Evolutionary conservation across 2,888 invertebrate genomes (phyloP).

Genomic region (Rhopalosiphum nymphaeae): DNA sequence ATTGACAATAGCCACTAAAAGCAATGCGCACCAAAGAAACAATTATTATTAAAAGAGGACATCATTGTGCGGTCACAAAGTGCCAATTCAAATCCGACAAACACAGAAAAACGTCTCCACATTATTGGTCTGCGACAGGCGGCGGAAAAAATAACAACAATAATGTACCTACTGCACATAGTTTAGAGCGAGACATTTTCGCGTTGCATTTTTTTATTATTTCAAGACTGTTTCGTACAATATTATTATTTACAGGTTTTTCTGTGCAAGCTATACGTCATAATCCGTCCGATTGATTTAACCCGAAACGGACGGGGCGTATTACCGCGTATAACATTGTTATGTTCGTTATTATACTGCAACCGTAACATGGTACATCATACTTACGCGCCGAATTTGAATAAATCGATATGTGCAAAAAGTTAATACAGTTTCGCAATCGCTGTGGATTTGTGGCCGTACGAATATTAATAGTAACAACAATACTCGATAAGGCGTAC

Average conservation of each 20-base stretch:
- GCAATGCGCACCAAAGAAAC: background rate
- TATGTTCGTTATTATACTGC: background rate
- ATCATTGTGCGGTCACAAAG: background rate
- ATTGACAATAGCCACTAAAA: background rate
- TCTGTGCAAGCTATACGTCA: background rate
- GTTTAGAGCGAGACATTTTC: background rate
- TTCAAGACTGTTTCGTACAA: background rate
- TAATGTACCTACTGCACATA: background rate
- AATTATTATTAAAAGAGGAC: constrained; percentile 17
- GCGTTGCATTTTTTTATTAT: background rate
- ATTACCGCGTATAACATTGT: background rate
- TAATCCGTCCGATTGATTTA: background rate
- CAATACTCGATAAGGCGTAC: background rate
- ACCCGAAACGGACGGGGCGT: background rate
- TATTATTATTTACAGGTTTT: background rate
- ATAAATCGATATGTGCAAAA: background rate
- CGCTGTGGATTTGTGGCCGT: background rate
- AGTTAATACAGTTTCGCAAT: background rate
- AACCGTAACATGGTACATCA: background rate
- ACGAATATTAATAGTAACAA: background rate
- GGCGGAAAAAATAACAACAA: background rate
- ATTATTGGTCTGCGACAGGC: background rate
- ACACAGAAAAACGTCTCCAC: background rate
- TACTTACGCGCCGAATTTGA: background rate
- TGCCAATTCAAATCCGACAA: constrained; percentile 9